These are phyloP conservation scores for Corythornis vintsioides DNA, from an alignment of 2,113 vertebrate species.

Conservation along the genomic window DNA sequence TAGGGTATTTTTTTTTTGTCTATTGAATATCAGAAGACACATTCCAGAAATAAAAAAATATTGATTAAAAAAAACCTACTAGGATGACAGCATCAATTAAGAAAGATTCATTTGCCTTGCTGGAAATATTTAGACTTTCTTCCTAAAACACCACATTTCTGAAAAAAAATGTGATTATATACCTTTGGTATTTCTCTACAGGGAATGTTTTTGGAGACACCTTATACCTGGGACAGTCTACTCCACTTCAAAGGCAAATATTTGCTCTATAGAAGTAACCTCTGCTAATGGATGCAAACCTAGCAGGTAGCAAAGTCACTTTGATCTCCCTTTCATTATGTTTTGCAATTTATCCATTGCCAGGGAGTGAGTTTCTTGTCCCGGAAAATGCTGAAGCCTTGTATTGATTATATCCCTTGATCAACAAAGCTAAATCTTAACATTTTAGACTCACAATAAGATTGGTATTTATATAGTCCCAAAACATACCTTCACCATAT, in stretches of 20 bases:
- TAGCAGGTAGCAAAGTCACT: constrained; percentile 3
- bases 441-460: neutral
- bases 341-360: neutral
- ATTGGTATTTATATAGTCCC: neutral
- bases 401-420: neutral
- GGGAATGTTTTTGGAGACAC: neutral
- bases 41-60: neutral
- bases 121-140: constrained; percentile 11
- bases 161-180: too few species aligned
- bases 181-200: neutral
- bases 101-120: neutral
- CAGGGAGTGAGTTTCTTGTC: neutral
- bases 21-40: neutral
- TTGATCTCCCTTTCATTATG: constrained; percentile 16
- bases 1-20: neutral
- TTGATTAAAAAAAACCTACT: neutral
- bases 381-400: neutral
- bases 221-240: neutral
- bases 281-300: constrained; percentile 15
- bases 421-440: neutral
- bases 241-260: constrained; percentile 24
- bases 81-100: neutral
- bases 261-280: constrained; percentile 1
- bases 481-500: neutral
- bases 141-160: neutral